Conservation (phyloP, 2,888 invertebrate species). For the Invenusta paracnida region DNA sequence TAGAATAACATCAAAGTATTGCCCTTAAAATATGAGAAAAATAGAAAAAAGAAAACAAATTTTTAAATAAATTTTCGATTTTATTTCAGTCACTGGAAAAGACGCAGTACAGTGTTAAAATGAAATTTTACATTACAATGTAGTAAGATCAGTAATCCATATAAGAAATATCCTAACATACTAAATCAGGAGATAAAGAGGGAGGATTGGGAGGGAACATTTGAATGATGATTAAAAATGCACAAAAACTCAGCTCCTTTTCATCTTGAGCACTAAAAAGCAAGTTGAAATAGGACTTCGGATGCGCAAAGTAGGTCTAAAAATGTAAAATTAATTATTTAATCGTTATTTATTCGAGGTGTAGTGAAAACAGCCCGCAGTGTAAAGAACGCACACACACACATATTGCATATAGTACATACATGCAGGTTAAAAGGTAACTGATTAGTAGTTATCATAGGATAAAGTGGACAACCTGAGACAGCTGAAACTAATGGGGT, state of each 20-base stretch:
- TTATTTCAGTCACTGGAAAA: constrained; percentile 26
- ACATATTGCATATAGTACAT: constrained; percentile 6
- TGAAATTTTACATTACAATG: constrained; percentile 26
- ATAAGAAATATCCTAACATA: constrained; percentile 23
- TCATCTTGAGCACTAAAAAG: constrained; percentile 4
- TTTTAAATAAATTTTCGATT: neutral
- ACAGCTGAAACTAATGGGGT: no score
- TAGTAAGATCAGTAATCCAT: neutral
- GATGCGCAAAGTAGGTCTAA: neutral
- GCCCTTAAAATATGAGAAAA: neutral
- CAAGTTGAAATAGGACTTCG: neutral
- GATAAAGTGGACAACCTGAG: constrained; percentile 7
- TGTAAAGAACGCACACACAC: neutral
- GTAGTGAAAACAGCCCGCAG: neutral
- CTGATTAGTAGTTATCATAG: neutral
- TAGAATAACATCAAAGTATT: neutral
- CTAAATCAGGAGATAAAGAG: neutral
- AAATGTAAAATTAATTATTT: no score
- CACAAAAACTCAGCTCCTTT: neutral
- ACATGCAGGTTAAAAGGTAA: neutral
- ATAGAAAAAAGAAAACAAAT: neutral
- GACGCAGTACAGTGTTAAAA: constrained; percentile 29
- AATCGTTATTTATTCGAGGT: neutral
- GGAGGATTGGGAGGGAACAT: neutral
- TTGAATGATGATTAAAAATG: constrained; percentile 14